phyloP scores from a whole-genome alignment of 1,140 invertebrate genomes.

The Dreissena rostriformis region DNA sequence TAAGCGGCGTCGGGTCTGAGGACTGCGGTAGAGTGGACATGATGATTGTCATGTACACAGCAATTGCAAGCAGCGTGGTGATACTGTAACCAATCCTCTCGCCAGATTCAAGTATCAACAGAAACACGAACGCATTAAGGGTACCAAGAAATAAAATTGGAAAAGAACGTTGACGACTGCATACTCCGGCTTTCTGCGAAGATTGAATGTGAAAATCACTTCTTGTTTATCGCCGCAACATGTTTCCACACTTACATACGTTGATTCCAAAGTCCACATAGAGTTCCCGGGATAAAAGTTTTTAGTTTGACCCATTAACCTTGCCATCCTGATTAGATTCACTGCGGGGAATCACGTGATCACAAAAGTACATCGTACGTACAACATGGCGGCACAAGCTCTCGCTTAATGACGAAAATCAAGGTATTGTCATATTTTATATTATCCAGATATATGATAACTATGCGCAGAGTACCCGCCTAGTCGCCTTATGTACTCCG shows the following conservation, averaged over 20 bases:
- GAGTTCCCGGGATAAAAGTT: neutral
- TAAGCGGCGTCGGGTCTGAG: slow-evolving; percentile 84
- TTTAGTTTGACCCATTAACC: neutral
- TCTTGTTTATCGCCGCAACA: neutral
- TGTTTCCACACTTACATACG: neutral
- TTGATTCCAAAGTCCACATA: neutral
- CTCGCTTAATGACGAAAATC: too few species aligned
- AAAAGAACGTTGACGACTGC: slow-evolving; percentile 84
- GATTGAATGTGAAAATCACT: neutral
- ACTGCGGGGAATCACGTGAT: too few species aligned
- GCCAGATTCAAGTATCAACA: too few species aligned
- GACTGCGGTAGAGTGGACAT: slow-evolving; percentile 84
- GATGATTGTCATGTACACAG: too few species aligned
- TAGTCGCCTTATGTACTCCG: too few species aligned
- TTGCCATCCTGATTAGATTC: too few species aligned
- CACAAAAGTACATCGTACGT: too few species aligned
- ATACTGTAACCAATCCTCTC: slow-evolving; percentile 84
- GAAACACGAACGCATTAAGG: slow-evolving; percentile 84
- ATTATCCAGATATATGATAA: too few species aligned
- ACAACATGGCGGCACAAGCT: too few species aligned
- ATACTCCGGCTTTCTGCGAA: slow-evolving; percentile 70
- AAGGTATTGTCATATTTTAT: too few species aligned
- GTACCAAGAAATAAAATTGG: slow-evolving; percentile 84
- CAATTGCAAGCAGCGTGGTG: slow-evolving; percentile 84
- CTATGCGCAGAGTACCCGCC: too few species aligned